phyloP scores from a whole-genome alignment of 2,888 invertebrate species.

The Leptarthrus brevirostris region DNA sequence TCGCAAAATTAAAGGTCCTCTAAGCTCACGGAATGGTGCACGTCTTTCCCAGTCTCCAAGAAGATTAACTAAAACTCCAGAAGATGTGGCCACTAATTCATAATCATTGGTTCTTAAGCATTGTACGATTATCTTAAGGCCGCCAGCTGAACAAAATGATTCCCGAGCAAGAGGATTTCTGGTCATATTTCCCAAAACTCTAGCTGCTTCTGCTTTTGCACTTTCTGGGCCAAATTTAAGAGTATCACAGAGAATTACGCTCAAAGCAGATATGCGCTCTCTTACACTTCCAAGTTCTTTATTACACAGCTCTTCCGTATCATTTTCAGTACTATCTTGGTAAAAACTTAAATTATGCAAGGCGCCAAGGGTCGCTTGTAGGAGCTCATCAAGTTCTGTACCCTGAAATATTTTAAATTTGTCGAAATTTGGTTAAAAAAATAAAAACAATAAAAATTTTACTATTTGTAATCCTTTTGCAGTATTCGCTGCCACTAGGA shows the following conservation, averaged over 20 bases:
- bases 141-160: slow-evolving; percentile 76
- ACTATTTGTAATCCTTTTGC: slow-evolving; percentile 57
- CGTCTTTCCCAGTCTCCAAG: slow-evolving; percentile 72
- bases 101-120: slow-evolving; percentile 73
- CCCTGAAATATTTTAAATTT: too few species aligned
- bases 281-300: slow-evolving; percentile 59
- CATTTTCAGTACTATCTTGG: slow-evolving; percentile 68
- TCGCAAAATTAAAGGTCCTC: slow-evolving; percentile 69
- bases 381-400: slow-evolving; percentile 76
- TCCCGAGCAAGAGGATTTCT: slow-evolving; percentile 75
- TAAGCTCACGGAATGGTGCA: slow-evolving; percentile 68
- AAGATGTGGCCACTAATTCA: slow-evolving; percentile 79
- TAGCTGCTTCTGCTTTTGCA: slow-evolving; percentile 75
- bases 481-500: slow-evolving; percentile 58
- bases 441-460: slow-evolving; percentile 15
- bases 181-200: slow-evolving; percentile 86
- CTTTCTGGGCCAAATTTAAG: slow-evolving; percentile 60
- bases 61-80: slow-evolving; percentile 86
- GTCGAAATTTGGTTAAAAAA: too few species aligned
- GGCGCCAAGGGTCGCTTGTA: slow-evolving; percentile 82
- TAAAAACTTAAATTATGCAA: slow-evolving; percentile 88
- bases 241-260: slow-evolving; percentile 59
- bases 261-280: slow-evolving; percentile 54
- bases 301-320: slow-evolving; percentile 65
- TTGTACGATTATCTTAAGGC: slow-evolving; percentile 71